Conservation (phyloP, 2,113 vertebrate species). For the Tiliqua scincoides region DNA sequence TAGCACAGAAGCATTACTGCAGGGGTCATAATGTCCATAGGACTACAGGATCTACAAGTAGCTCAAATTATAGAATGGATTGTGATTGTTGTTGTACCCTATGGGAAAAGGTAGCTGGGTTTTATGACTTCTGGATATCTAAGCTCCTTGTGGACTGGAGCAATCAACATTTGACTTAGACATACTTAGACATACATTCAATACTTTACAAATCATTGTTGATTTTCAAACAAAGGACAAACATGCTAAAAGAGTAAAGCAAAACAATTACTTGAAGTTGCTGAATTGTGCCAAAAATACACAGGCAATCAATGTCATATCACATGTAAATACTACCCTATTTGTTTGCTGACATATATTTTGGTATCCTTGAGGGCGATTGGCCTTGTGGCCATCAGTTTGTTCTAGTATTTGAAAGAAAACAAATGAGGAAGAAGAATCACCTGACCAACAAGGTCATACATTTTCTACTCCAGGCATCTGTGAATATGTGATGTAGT, state of each 20-base stretch:
- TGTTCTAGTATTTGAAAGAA: background rate
- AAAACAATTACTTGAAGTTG: background rate
- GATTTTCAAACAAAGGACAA: background rate
- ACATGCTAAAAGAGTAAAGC: background rate
- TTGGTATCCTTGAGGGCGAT: background rate
- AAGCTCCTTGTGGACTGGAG: background rate
- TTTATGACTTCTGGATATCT: background rate
- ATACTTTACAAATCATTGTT: background rate
- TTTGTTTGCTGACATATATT: background rate
- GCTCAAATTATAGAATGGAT: background rate
- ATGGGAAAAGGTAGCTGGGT: no score
- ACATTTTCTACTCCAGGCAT: background rate
- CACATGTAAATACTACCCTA: background rate
- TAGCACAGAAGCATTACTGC: background rate
- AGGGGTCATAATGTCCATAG: background rate
- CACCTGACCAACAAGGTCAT: background rate
- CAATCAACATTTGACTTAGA: background rate
- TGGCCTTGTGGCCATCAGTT: background rate
- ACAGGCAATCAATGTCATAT: background rate
- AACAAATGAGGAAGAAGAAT: background rate
- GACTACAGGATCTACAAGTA: background rate
- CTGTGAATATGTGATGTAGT: slow-evolving; percentile 23
- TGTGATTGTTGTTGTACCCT: background rate
- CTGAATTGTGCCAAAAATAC: background rate
- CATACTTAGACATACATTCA: background rate